These are phyloP conservation scores for Chrysodeixis includens DNA, from an alignment of 2,888 invertebrate species.

Conservation along the genomic window DNA sequence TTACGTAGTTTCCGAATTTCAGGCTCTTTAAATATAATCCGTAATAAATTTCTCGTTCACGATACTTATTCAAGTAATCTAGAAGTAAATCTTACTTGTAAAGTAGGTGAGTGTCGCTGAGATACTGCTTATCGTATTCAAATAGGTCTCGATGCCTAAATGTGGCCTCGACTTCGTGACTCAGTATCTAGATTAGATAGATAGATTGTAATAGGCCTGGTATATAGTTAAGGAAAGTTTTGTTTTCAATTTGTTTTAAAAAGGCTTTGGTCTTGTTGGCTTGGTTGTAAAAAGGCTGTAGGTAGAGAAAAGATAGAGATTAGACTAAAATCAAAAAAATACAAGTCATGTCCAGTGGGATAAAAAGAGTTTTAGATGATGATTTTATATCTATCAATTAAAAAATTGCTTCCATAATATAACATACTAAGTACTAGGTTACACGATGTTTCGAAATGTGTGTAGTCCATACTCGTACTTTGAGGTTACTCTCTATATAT, in stretches of 20 bases:
- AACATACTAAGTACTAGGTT: too few species aligned
- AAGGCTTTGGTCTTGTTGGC: conserved; percentile 10
- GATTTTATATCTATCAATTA: too few species aligned
- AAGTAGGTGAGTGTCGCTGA: conserved; percentile 46
- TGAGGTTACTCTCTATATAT: too few species aligned
- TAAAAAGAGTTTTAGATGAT: too few species aligned
- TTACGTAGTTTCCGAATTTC: too few species aligned
- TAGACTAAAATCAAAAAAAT: too few species aligned
- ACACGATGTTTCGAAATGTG: too few species aligned
- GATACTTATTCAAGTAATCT: conserved; percentile 44
- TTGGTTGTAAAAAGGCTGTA: too few species aligned
- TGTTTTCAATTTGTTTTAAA: conserved; percentile 40
- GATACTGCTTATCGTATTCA: conserved; percentile 53
- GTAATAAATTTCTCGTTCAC: conserved; percentile 34
- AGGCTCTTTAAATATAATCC: conserved; percentile 31
- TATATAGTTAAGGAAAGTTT: conserved; percentile 38
- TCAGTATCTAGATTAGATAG: conserved; percentile 46
- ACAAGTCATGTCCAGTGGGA: too few species aligned
- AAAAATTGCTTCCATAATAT: too few species aligned
- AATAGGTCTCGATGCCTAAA: conserved; percentile 45
- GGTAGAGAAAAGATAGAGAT: too few species aligned
- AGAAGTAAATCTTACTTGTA: conserved; percentile 32
- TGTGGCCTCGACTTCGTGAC: conserved; percentile 39
- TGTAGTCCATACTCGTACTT: too few species aligned
- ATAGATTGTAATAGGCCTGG: conserved; percentile 24